Evolutionary conservation across 2,888 invertebrate species (phyloP), one percentile per base, ranked within the genome.

Genomic region (Calameuta filiformis): DNA sequence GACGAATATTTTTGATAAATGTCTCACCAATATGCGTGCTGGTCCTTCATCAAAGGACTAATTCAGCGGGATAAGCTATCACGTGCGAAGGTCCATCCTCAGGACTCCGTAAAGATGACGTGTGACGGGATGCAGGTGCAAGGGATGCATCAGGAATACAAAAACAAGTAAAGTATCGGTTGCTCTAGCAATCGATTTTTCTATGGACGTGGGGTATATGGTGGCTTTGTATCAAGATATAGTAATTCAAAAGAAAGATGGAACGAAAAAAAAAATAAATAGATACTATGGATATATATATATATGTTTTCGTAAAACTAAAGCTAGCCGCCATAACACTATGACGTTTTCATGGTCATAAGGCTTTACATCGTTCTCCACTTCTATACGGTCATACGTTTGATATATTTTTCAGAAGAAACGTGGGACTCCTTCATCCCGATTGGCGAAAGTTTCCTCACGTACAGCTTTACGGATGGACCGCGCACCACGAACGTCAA

Each of bases 381-480:
- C 56, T 56, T 56, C 9, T 56, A 56, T 56, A 56, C 23, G 56
- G 23, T 56, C 23, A 56, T 56, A 23, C 23, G 23, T 56, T 56
- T 56, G 56, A 56, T 56, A 40, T 40, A 56, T 73, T 11, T 35
- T 37, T 31, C 73, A 77, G 77, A 35, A 35, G 74, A 68, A 30
- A 31, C 37, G 68, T 73, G 15, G 69, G 33, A 9, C 73, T 79
- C 3, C 74, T 79, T 34, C 79, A 79, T 68, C 76, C 78, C 40
- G 37, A 68, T 6, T 79, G 79, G 78, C 73, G 78, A 15, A 79
- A 35, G 69, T 77, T 79, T 73, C 78, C 79, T 15, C 79, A 79
- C 69, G 75, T 35, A 30, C 77, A 73, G 30, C 71, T 68, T 31
- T 79, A 77, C 77, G 79, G 78, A 34, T 78, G 78, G 79, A 79